Percentiles rank a stretch among this genome's conserved stretches.
Evolutionary conservation across 2,797 vertebrate genomes (phyloP).

Genomic region (Myiotriccus ornatus): DNA sequence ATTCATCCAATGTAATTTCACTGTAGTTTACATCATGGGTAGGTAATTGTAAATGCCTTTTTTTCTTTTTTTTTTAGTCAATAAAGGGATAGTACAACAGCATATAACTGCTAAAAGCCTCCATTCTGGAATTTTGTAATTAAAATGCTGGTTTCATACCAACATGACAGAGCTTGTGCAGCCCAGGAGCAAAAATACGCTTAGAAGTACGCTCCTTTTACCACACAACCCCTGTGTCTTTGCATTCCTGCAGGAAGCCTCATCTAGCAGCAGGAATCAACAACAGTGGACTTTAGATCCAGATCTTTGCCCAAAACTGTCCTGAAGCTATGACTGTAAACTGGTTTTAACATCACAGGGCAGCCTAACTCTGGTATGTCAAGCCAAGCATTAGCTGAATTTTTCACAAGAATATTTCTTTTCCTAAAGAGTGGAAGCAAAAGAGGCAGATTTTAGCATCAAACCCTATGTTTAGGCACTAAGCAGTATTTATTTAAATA

Average conservation of each 20-base stretch:
- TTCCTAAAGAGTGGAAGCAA: not conserved
- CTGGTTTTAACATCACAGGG: not conserved
- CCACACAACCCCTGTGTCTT: not conserved
- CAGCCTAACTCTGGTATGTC: not conserved
- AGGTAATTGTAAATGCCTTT: not conserved
- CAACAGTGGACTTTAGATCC: not conserved
- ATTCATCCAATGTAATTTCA: not conserved
- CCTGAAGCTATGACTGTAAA: not conserved
- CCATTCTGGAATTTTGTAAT: slow-evolving; percentile 15
- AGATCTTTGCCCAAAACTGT: not conserved
- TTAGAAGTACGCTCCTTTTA: not conserved
- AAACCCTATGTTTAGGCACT: not conserved
- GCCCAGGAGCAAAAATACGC: not conserved
- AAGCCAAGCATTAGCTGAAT: not conserved
- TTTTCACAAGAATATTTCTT: not conserved
- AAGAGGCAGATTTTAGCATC: not conserved
- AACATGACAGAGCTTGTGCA: slow-evolving; percentile 10
- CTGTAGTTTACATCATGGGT: not conserved
- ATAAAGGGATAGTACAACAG: not conserved
- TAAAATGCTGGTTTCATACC: not conserved
- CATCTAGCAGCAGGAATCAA: not conserved
- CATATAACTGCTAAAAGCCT: not conserved
- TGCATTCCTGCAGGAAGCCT: not conserved
- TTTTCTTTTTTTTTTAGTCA: not conserved
- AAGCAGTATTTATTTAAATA: not conserved